phyloP scores from a whole-genome alignment of 2,113 vertebrate species.

The Empidonax alnorum region DNA sequence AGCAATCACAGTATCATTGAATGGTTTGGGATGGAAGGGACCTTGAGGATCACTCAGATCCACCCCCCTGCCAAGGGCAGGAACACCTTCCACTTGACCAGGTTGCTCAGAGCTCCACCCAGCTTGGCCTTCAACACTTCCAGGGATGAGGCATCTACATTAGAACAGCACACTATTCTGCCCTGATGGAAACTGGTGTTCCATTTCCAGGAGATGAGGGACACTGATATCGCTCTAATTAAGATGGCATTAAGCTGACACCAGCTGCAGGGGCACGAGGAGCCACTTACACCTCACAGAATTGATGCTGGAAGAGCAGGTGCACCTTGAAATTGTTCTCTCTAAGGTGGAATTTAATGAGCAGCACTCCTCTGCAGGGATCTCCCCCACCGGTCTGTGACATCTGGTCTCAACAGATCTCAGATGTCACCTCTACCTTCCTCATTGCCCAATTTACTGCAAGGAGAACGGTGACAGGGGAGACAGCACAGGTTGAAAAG shows the following conservation, averaged over 20 bases:
- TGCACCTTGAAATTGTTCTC: neutral
- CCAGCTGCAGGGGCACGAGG: neutral
- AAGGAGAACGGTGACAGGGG: neutral
- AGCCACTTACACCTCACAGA: neutral
- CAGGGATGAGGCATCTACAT: neutral
- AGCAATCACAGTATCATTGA: neutral
- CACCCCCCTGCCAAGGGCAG: neutral
- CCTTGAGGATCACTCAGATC: neutral
- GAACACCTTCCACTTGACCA: neutral
- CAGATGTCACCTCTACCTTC: neutral
- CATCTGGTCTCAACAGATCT: slow-evolving; percentile 30
- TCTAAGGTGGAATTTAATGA: slow-evolving; percentile 14
- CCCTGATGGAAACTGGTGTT: neutral
- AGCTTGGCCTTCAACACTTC: neutral
- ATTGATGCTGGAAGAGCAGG: neutral
- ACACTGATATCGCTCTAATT: neutral
- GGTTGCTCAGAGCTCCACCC: neutral
- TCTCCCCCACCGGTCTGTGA: neutral
- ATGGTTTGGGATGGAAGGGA: neutral
- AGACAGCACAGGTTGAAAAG: neutral
- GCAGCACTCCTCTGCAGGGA: neutral
- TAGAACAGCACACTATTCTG: rapidly evolving
- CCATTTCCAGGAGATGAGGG: neutral
- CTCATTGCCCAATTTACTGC: neutral
- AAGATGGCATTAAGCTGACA: neutral